Base-by-base conservation (phyloP, 2,113 vertebrate genomes). In the Vicugna pacos region DNA sequence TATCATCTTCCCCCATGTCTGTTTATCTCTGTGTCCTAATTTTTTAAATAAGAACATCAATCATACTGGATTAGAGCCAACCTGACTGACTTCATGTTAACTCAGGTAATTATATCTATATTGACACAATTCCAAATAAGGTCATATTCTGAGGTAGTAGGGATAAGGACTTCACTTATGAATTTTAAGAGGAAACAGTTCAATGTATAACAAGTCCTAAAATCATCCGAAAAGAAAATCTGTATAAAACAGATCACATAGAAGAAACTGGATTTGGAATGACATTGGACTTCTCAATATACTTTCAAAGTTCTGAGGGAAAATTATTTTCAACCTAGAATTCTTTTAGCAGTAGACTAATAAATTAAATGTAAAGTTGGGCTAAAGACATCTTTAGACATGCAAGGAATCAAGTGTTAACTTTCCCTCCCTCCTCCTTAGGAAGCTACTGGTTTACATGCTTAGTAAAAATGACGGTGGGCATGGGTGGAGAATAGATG, bases 271-370 rank as follows among this genome's bases (percentile, higher is more conserved):
- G 50, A 65, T 84, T 83, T 70, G 83, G 64, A 90, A 94, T 73
- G 52, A 86, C 35, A 81, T 38, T 86, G 24, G 26, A 56, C 22
- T 48, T 62, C 28, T 86, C 35, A 50, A 86, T 30, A 80, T 32
- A 85, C 52, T 6, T 75, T 87, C 17, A 28, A 69, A 65, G 5
- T 91, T 77, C 15, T 64, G 14, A 77, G 17, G 30, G 62, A 65
- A 91, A 86, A 72, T 90, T 5, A 56, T 64, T 56, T 97, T 92
- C 87, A 93, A 13, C 22, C 9, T 56, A 50, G 30, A 91, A 77
- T 70, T 62, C 42, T 81, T 38, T 19, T 20, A 3, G 15, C 5
- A 90, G 2, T 5, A 26, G 60, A 62, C 72, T 52, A 26, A 46
- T 82, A 90, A 90, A 90, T 62, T 81, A 77, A 92, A 56, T 64